phyloP scores from a whole-genome alignment of 2,797 vertebrate genomes.

The Muscicapa striata region DNA sequence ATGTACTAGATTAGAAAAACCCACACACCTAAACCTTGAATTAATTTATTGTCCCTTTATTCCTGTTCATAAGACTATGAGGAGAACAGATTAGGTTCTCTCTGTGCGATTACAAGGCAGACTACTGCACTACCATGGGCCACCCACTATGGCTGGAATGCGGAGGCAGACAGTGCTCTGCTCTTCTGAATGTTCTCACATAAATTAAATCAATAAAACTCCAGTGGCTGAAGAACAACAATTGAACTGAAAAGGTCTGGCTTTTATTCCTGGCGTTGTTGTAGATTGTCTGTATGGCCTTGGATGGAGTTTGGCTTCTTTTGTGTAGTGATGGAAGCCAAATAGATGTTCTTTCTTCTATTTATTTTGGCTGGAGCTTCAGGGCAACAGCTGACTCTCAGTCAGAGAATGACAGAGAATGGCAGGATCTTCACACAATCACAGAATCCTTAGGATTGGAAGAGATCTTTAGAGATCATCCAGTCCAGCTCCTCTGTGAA shows the following conservation, averaged over 20 bases:
- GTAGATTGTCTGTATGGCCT: background rate
- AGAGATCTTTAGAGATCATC: background rate
- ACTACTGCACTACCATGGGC: background rate
- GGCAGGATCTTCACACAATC: background rate
- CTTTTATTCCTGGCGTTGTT: background rate
- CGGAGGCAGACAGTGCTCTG: background rate
- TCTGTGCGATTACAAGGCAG: background rate
- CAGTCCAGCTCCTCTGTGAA: background rate
- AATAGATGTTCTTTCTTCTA: background rate
- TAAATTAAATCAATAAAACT: background rate
- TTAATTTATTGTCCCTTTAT: background rate
- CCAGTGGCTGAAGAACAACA: background rate
- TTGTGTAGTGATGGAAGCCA: background rate
- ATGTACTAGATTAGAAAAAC: background rate
- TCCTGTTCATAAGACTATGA: background rate
- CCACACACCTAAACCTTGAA: background rate
- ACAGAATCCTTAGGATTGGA: background rate
- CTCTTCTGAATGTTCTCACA: background rate
- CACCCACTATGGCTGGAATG: background rate
- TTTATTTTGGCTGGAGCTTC: background rate
- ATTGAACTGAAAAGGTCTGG: background rate
- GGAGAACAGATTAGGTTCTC: background rate
- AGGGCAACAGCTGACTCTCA: background rate
- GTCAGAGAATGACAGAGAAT: background rate
- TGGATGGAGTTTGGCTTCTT: background rate